Base-by-base conservation (phyloP, 30 jellyfish, hydroid and myxozoan species). In the Chironex yamaguchii region DNA sequence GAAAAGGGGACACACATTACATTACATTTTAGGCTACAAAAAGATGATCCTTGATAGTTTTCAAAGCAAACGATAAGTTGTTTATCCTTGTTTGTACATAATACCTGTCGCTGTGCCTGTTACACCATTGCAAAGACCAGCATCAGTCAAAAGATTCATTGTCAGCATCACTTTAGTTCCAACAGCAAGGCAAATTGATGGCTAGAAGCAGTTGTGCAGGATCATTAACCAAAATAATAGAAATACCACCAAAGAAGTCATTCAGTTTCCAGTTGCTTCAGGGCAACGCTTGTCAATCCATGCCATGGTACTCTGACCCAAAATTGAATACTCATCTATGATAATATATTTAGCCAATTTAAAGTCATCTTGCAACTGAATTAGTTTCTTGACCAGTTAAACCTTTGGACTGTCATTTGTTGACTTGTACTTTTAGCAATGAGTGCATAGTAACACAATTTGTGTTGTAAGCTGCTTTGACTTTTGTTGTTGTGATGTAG, bases 131-230 rank as follows among this genome's bases (percentile, higher is more conserved):
- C n/a, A n/a, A 17, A 74, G 70, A 3, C 87, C 87, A 20, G 49
- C 24, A 4, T 36, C 17, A 2, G 32, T 74, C 83, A n/a, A n/a
- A n/a, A n/a, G n/a, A n/a, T 68, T 63, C 34, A 89, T 36, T 21
- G 74, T 33, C 0, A 81, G 51, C 91, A 81, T 81, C 0, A 81
- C 91, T 53, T 0, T 78, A 1, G 87, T 68, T 2, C 69, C 69
- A 20, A n/a, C 76, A 78, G 71, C 68, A 28, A 78, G 52, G 52
- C 22, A 51, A 3, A 75, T n/a, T n/a, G 26, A 23, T 30, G 28
- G 30, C 80, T 23, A 22, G 80, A 4, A 64, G 80, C 22, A 66
- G 17, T 14, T 66, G 80, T 66, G 66, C 80, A 26, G 4, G 64
- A 22, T 66, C 80, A 2, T 64, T 64, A 66, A 66, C 20, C 26